Evolutionary conservation across 2,888 invertebrate genomes (phyloP).

Genomic region (Pristionchus mayeri): DNA sequence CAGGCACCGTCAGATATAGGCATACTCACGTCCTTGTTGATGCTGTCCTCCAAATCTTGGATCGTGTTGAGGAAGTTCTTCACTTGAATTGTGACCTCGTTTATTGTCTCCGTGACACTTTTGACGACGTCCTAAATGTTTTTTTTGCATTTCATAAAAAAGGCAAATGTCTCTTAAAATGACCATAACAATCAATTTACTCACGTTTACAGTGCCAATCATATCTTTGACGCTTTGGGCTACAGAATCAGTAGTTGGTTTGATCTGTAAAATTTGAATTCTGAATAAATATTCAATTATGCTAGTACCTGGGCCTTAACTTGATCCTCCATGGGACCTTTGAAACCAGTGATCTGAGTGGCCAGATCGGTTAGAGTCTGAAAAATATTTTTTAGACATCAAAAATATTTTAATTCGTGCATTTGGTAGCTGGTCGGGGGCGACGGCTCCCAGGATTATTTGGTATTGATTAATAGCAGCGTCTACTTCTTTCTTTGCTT

Average conservation of each 20-base stretch:
- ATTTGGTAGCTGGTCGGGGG: no score
- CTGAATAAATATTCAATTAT: neutral
- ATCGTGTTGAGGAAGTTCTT: neutral
- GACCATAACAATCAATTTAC: neutral
- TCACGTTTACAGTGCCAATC: neutral
- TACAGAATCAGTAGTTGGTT: neutral
- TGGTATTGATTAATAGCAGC: neutral
- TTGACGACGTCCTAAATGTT: neutral
- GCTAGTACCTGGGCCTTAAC: neutral
- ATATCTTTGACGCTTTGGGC: neutral
- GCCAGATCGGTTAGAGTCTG: neutral
- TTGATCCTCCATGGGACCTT: neutral
- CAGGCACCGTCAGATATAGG: no score
- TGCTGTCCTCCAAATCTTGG: neutral
- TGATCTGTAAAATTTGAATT: neutral
- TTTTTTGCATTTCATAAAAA: no score
- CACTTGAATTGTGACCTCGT: neutral
- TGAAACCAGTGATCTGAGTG: neutral
- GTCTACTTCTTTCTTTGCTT: neutral
- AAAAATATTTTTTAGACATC: no score
- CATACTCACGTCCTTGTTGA: constrained; percentile 10
- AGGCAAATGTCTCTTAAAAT: no score
- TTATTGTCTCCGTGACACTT: neutral
- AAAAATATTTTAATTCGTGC: no score
- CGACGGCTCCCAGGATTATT: no score